Conservation (phyloP, 64 coral and sea anemone species). For the Actinia tenebrosa region DNA sequence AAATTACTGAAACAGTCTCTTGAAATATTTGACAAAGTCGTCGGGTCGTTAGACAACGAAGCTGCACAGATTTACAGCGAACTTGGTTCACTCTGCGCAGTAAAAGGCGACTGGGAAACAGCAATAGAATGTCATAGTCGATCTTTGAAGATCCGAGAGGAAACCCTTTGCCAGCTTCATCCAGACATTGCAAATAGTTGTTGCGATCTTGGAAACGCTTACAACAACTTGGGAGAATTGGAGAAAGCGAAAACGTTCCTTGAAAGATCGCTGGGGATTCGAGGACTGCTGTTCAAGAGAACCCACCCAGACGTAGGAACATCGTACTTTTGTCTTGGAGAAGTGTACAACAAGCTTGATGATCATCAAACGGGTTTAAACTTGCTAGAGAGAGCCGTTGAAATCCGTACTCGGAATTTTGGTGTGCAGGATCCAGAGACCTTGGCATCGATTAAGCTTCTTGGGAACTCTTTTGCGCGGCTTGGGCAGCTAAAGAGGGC, state of each 20-base stretch:
- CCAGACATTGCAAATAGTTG: conserved; percentile 4
- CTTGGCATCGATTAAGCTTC: not conserved
- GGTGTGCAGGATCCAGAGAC: not conserved
- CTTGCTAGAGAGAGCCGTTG: not conserved
- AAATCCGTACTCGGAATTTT: not conserved
- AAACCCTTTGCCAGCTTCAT: conserved; percentile 3
- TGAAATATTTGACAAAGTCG: conserved; percentile 1
- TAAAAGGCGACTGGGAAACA: not conserved
- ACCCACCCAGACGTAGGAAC: conserved; percentile 4
- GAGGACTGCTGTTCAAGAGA: not conserved
- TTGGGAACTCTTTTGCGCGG: conserved; percentile 7
- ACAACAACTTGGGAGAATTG: not conserved
- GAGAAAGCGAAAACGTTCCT: conserved; percentile 10
- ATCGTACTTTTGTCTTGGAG: not conserved
- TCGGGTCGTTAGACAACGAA: not conserved
- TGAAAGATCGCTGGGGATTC: not conserved
- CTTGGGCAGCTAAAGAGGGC: not conserved
- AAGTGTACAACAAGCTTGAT: conserved; percentile 13
- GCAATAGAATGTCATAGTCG: not conserved
- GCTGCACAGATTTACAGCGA: not conserved
- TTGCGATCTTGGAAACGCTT: not conserved
- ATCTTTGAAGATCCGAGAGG: not conserved
- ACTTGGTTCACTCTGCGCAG: conserved; percentile 1
- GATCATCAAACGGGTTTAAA: conserved; percentile 3
- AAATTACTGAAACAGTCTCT: not conserved